Evolutionary conservation across 1,140 invertebrate genomes (phyloP), one percentile per base, ranked within the genome.

Genomic region (Bombyx mori): DNA sequence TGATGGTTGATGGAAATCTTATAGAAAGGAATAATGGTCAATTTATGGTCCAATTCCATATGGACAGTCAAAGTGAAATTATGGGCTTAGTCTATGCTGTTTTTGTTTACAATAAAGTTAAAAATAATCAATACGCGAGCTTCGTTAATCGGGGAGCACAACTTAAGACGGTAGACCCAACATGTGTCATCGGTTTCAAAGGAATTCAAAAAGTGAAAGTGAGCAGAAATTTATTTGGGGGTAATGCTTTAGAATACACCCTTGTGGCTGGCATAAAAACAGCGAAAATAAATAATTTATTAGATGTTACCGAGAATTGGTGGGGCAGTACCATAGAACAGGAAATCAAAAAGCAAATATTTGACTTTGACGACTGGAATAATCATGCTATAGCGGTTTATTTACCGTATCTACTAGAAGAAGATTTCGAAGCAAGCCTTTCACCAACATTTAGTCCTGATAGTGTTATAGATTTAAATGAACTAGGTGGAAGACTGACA

Each of bases 351-450:
- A 90, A 92, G 52, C 91, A 93, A 75, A 98, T 99, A 67, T 99
- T 99, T 82, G 99, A 99, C 88, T 99, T 99, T 89, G 97, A 99
- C 82, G 98, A 99, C 77, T 99, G 98, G 98, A 99, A 99, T 78
- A 97, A 97, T 86, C 98, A 97, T 81, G 97, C 97, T 0, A 92
- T 98, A 45, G 97, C 97, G 0, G 90, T 93, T 18, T 99, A 94
- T 82, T 90, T 92, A 58, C 98, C 98, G 0, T 99, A 93, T 82
- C 89, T 99, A 46, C 90, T 92, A 46, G 92, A 92, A 75, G 91
- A 96, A 68, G 89, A 90, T 52, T 92, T 96, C 67, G 92, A 94
- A 62, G 90, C 92, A 0, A 94, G 93, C 59, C 88, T 95, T n/a
- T 96, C 95, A 0, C 88, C 92, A 1, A 90, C 91, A 0, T 93